These are phyloP conservation scores for Lemur catta DNA, from an alignment of 2,797 vertebrate species.

Conservation along the genomic window DNA sequence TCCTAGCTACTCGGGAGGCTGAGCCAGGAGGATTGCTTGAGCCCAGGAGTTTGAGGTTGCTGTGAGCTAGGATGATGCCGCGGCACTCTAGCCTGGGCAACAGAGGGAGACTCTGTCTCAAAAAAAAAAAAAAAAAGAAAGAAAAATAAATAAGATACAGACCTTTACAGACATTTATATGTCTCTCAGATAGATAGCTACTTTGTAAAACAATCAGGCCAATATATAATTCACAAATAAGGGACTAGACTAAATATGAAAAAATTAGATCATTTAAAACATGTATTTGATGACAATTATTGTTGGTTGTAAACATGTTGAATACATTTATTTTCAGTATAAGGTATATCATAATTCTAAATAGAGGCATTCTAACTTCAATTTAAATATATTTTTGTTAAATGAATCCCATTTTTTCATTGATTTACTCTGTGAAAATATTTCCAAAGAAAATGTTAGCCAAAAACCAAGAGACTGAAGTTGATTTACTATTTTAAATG, in stretches of 20 bases:
- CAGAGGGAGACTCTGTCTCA: too few species aligned
- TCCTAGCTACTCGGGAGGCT: too few species aligned
- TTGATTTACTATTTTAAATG: not conserved
- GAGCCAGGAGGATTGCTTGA: too few species aligned
- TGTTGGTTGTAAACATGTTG: not conserved
- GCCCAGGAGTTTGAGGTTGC: too few species aligned
- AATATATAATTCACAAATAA: slow-evolving; percentile 2
- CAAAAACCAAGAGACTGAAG: not conserved
- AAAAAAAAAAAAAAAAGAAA: too few species aligned
- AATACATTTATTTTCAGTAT: slow-evolving; percentile 3
- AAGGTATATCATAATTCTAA: not conserved
- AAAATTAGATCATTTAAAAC: slow-evolving; percentile 40
- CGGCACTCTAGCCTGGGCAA: too few species aligned
- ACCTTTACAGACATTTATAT: not conserved
- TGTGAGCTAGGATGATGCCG: too few species aligned
- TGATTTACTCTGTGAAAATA: not conserved
- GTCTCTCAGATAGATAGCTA: not conserved
- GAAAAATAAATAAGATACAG: not conserved
- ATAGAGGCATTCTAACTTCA: slow-evolving; percentile 32
- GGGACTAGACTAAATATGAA: not conserved
- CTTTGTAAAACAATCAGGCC: not conserved
- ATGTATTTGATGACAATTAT: not conserved
- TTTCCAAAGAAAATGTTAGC: not conserved
- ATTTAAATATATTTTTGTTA: not conserved
- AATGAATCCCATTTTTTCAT: not conserved